Evolutionary conservation across 1,140 invertebrate species (phyloP), one percentile per base, ranked within the genome.

Genomic region (Scylla paramamosain): DNA sequence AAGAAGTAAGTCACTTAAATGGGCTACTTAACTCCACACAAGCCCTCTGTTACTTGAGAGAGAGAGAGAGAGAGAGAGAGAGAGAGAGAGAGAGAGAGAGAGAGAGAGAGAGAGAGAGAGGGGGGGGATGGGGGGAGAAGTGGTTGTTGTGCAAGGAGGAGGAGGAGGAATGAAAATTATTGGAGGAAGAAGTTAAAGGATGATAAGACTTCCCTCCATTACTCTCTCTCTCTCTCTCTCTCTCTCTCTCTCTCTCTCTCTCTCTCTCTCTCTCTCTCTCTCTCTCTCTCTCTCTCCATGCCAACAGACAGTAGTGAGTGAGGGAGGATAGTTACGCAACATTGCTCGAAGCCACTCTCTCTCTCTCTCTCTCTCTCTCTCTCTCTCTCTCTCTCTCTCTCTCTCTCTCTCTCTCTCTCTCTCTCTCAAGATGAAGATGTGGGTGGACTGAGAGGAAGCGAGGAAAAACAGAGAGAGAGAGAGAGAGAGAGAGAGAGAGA

Each of bases 191-290:
- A 77, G 20, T 77, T 77, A 77, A 12, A 20, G 67, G 12, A n/a
- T n/a, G 67, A 87, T 87, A 32, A 87, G 86, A 87, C 86, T 87
- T 87, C 14, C 45, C 12, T 4, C 31, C 31, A 86, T 86, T 8
- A 20, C 31, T 20, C 0, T 32, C 86, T 32, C 86, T 46, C 45
- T 25, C 31, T 39, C 86, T 39, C 86, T 77, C 52, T 77, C 67
- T 77, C 67, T 77, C 67, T 77, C 67, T 77, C 67, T 87, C 86
- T 77, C 67, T 77, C 67, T 77, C 67, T 77, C 67, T 87, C 86
- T 77, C 52, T 77, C 67, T 77, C 67, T 25, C 67, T 67, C 59
- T 67, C 59, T 8, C 59, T 52, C 59, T 67, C 59, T 67, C 59
- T 67, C 59, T 67, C 59, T 67, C 59, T 87, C 86, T 77, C 52